phyloP scores from a whole-genome alignment of 2,888 invertebrate species.

The Poecilus cupreus region DNA sequence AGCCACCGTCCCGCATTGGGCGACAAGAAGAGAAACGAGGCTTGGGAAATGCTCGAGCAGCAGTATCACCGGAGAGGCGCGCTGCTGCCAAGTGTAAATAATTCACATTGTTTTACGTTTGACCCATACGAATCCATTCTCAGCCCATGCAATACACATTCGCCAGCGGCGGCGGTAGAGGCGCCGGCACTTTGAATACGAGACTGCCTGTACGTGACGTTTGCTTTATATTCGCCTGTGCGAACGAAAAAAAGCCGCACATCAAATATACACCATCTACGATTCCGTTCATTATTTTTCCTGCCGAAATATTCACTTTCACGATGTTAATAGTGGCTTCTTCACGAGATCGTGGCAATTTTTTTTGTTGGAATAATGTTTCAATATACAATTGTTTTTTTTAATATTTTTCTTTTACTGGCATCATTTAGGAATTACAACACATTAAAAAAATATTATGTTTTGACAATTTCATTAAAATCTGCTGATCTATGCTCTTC shows the following conservation, averaged over 20 bases:
- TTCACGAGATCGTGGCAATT: neutral
- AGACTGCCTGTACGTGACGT: slow-evolving; percentile 39
- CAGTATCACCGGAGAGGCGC: neutral
- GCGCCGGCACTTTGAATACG: slow-evolving; percentile 38
- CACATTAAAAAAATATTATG: too few relatives aligned
- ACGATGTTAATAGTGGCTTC: neutral
- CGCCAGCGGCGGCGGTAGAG: neutral
- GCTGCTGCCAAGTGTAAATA: slow-evolving; percentile 60
- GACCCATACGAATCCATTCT: slow-evolving; percentile 62
- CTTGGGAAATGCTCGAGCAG: slow-evolving; percentile 35
- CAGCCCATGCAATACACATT: slow-evolving; percentile 60
- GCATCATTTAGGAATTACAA: too few relatives aligned
- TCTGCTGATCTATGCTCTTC: too few relatives aligned
- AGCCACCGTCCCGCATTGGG: slow-evolving; percentile 1
- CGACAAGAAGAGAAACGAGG: slow-evolving; percentile 48
- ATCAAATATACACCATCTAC: slow-evolving; percentile 37
- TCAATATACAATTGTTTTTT: too few relatives aligned
- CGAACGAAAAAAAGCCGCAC: slow-evolving; percentile 22
- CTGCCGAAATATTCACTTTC: slow-evolving; percentile 21
- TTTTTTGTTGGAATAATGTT: too few relatives aligned
- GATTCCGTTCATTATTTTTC: slow-evolving; percentile 4
- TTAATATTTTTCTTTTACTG: too few relatives aligned
- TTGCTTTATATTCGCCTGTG: slow-evolving; percentile 24
- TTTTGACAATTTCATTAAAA: too few relatives aligned
- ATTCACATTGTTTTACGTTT: slow-evolving; percentile 61